phyloP scores from a whole-genome alignment of 1,140 invertebrate species.

The Philaenus spumarius region DNA sequence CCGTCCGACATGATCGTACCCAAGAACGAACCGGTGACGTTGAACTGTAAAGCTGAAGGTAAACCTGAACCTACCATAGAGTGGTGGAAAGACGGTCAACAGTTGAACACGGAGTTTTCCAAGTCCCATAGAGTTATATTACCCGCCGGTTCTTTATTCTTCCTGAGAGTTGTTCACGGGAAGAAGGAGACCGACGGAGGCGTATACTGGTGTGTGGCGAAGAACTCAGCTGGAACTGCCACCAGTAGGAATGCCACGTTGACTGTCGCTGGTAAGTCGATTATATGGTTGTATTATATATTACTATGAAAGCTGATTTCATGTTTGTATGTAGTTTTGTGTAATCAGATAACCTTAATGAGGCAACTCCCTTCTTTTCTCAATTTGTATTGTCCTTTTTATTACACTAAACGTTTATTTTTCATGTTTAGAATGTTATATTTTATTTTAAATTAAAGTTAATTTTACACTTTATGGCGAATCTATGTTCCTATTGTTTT shows the following conservation, averaged over 20 bases:
- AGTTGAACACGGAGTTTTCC: constrained; percentile 48
- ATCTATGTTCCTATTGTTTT: no score
- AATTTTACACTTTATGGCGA: no score
- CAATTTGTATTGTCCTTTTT: no score
- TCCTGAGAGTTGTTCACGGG: constrained; percentile 64
- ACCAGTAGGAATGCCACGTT: constrained; percentile 66
- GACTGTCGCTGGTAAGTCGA: constrained; percentile 70
- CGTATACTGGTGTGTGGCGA: constrained; percentile 81
- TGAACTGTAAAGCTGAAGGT: constrained; percentile 88
- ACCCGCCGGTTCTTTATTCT: constrained; percentile 30
- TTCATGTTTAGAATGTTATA: no score
- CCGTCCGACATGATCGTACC: constrained; percentile 87
- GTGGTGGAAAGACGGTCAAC: constrained; percentile 86
- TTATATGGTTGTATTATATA: no score
- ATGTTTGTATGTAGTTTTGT: no score
- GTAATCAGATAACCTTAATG: no score
- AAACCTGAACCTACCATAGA: constrained; percentile 79
- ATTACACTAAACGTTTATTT: no score
- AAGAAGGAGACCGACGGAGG: constrained; percentile 80
- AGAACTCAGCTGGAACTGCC: constrained; percentile 72
- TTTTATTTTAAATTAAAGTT: no score
- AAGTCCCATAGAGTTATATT: constrained; percentile 29
- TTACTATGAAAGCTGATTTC: no score
- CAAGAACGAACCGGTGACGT: constrained; percentile 81
- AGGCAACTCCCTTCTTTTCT: no score